Conservation (phyloP, 2,113 vertebrate genomes). For the Pachypanchax playfairii region DNA sequence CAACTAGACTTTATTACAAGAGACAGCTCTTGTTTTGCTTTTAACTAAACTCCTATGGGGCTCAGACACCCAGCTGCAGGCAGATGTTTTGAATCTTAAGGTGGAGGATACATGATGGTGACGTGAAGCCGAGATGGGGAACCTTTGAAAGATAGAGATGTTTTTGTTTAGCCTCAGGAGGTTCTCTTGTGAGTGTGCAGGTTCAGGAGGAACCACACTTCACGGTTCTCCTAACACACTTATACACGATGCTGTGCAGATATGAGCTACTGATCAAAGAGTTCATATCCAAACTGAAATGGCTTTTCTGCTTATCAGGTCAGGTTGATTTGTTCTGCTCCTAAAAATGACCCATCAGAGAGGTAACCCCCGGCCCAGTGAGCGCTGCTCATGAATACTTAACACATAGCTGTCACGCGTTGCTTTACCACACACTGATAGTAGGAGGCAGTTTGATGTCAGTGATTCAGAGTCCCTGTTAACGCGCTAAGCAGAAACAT, state of each 20-base stretch:
- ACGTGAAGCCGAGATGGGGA: neutral
- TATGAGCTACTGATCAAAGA: conserved; percentile 33
- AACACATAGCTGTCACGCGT: conserved; percentile 5
- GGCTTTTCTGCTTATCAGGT: conserved; percentile 20
- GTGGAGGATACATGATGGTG: conserved; percentile 4
- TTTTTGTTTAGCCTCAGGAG: conserved; percentile 45
- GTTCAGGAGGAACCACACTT: conserved; percentile 13
- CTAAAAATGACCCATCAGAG: conserved; percentile 23
- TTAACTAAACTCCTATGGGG: conserved; percentile 24
- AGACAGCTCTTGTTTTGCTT: conserved; percentile 46
- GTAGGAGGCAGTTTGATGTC: neutral
- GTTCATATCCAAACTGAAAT: conserved; percentile 5
- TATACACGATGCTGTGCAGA: conserved; percentile 14
- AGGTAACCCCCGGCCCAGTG: neutral
- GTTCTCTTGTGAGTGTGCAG: neutral
- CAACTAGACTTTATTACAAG: conserved; percentile 10
- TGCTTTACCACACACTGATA: neutral
- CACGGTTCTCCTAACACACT: conserved; percentile 7
- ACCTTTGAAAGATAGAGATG: conserved; percentile 28
- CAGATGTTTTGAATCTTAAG: conserved; percentile 34
- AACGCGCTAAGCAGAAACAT: conserved; percentile 3
- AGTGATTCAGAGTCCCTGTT: conserved; percentile 17
- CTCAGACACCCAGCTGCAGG: conserved; percentile 16
- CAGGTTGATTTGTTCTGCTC: conserved; percentile 26
- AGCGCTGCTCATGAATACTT: conserved; percentile 28